Evolutionary conservation across 2,113 vertebrate genomes (phyloP).

Genomic region (Scomber colias): DNA sequence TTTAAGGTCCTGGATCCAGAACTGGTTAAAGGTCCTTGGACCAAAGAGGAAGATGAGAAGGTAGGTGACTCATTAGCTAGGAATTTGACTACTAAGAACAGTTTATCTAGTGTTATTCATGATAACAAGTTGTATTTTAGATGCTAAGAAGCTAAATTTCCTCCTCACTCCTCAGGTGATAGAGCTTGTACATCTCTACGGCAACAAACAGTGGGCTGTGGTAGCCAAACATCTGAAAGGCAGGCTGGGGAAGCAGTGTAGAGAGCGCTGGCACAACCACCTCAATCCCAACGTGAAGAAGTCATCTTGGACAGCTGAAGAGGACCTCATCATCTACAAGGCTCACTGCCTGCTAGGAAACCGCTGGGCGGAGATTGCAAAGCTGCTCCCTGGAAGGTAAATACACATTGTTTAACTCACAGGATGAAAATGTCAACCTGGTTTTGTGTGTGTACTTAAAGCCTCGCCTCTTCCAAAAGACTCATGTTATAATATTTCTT

Average conservation of each 20-base stretch:
- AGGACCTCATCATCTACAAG: slow-evolving; percentile 97
- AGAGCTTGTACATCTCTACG: slow-evolving; percentile 94
- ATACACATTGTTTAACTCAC: not conserved
- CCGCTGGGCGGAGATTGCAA: slow-evolving; percentile 98
- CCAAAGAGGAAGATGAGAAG: slow-evolving; percentile 98
- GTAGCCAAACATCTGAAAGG: slow-evolving; percentile 98
- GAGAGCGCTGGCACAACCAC: slow-evolving; percentile 99
- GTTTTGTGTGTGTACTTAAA: too few relatives aligned
- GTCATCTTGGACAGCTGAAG: slow-evolving; percentile 96
- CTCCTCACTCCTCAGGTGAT: slow-evolving; percentile 88
- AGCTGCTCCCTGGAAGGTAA: slow-evolving; percentile 95
- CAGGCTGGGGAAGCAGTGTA: slow-evolving; percentile 95
- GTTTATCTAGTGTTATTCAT: not conserved
- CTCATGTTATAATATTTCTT: not conserved
- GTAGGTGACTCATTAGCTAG: slow-evolving; percentile 67
- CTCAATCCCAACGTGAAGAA: slow-evolving; percentile 98
- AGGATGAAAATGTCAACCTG: not conserved
- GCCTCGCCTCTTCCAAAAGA: not conserved
- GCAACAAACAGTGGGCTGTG: slow-evolving; percentile 97
- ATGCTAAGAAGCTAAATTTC: not conserved
- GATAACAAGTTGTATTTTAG: not conserved
- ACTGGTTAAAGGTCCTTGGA: slow-evolving; percentile 97
- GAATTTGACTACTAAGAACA: not conserved
- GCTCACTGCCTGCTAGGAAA: slow-evolving; percentile 96
- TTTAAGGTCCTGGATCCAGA: slow-evolving; percentile 96